Percentiles rank a stretch among this genome's conserved stretches.
phyloP scores from a whole-genome alignment of 2,888 invertebrate species.

The Macrophya annulata region DNA sequence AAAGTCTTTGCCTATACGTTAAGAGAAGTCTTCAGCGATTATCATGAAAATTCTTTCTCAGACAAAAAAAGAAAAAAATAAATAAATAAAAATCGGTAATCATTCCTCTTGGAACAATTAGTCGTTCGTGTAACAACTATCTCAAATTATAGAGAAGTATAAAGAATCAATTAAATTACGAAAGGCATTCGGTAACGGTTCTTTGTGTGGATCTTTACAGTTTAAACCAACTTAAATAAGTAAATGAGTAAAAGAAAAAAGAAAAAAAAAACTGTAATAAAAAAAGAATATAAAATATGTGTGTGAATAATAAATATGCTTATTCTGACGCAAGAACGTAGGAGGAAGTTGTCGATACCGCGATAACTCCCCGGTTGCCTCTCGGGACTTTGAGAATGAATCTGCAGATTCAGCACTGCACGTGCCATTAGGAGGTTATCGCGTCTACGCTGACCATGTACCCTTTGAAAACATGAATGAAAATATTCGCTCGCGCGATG shows the following conservation, averaged over 20 bases:
- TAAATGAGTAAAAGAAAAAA: neutral
- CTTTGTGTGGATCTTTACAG: neutral
- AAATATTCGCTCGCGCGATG: conserved; percentile 43
- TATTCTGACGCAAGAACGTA: conserved; percentile 38
- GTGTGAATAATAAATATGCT: conserved; percentile 12
- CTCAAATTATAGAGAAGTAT: too few species aligned
- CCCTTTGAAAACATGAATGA: conserved; percentile 54
- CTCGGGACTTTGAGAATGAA: conserved; percentile 43
- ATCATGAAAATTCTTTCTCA: neutral
- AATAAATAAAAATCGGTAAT: too few species aligned
- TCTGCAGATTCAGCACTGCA: conserved; percentile 51
- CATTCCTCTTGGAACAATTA: neutral
- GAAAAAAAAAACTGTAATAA: neutral
- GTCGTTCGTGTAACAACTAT: neutral
- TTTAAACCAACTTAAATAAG: neutral
- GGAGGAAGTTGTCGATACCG: conserved; percentile 41
- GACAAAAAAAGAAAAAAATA: too few species aligned
- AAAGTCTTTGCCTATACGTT: neutral
- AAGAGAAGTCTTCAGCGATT: neutral
- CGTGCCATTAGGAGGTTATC: conserved; percentile 52
- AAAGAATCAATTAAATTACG: conserved; percentile 10
- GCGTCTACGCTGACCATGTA: conserved; percentile 42
- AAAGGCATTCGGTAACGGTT: conserved; percentile 8
- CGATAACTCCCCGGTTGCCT: conserved; percentile 29
- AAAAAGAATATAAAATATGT: neutral